Percentiles rank a stretch among this genome's conserved stretches.
phyloP scores from a whole-genome alignment of 2,113 vertebrate genomes.

The Coryphaenoides rupestris region DNA sequence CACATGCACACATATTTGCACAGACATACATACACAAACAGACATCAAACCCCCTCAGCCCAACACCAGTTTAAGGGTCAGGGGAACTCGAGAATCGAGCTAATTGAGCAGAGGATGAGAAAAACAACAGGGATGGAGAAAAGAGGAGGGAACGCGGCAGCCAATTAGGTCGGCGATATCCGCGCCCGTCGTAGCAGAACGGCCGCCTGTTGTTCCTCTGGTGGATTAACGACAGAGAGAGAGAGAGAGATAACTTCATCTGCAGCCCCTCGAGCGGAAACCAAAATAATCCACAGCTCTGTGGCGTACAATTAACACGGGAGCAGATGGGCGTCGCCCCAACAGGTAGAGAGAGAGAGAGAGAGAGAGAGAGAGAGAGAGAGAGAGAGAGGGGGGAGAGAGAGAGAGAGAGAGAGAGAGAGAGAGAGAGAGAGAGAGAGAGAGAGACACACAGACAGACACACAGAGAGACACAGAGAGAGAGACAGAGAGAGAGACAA shows the following conservation, averaged over 20 bases:
- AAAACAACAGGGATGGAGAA: neutral
- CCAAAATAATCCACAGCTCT: slow-evolving; percentile 41
- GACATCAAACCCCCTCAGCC: neutral
- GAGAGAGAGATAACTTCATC: slow-evolving; percentile 62
- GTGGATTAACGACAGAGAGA: slow-evolving; percentile 28
- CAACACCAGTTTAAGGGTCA: neutral
- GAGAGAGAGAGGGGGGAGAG: neutral
- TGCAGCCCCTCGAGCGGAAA: slow-evolving; percentile 47
- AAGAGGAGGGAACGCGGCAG: neutral
- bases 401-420: no score
- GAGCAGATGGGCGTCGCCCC: slow-evolving; percentile 49
- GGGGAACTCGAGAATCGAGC: neutral
- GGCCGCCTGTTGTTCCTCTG: slow-evolving; percentile 31
- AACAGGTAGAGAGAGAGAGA: slow-evolving; percentile 23
- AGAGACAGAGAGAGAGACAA: neutral
- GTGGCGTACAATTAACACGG: slow-evolving; percentile 44
- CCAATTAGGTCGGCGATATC: slow-evolving; percentile 25
- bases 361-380: slow-evolving; percentile 12
- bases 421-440: no score
- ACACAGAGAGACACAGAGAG: no score
- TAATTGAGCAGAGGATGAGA: neutral
- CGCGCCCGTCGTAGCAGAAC: slow-evolving; percentile 31
- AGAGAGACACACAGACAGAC: no score
- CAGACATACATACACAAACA: no score
- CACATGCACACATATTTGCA: no score